A percentile compares a stretch with the other conserved stretches of the same genome.
Conservation (phyloP, 2,888 invertebrate genomes). For the Cetonia aurata region DNA sequence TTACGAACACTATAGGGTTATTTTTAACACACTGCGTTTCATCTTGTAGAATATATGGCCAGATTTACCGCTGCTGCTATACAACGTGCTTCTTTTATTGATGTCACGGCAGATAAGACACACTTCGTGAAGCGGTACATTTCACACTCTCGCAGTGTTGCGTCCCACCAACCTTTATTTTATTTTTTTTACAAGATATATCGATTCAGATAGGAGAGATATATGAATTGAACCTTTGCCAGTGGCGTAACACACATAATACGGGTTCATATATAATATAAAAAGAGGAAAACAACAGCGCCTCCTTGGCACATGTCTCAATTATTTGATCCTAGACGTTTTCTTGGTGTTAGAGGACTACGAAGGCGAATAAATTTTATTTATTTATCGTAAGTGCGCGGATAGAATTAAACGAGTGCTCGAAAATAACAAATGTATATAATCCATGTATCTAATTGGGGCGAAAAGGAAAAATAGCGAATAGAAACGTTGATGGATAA, state of each 20-base stretch:
- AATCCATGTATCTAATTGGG: no score
- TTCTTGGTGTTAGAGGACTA: slow-evolving; percentile 17
- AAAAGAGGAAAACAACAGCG: slow-evolving; percentile 10
- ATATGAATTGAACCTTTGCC: slow-evolving; percentile 41
- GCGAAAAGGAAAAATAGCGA: no score
- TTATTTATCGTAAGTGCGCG: not conserved
- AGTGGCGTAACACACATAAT: slow-evolving; percentile 34
- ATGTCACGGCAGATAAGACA: slow-evolving; percentile 26
- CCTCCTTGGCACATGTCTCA: slow-evolving; percentile 11
- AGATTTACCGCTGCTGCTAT: slow-evolving; percentile 19
- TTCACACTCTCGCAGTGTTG: slow-evolving; percentile 30
- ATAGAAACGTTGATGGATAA: not conserved
- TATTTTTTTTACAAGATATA: slow-evolving; percentile 23
- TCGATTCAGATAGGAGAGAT: slow-evolving; percentile 35
- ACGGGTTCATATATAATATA: slow-evolving; percentile 9
- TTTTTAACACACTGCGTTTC: no score
- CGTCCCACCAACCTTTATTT: not conserved
- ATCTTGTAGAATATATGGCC: not conserved
- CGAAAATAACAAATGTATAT: no score
- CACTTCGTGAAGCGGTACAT: slow-evolving; percentile 24
- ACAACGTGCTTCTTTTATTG: slow-evolving; percentile 17
- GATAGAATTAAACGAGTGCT: no score
- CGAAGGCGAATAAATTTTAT: not conserved
- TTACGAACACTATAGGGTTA: no score
- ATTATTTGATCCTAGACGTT: slow-evolving; percentile 16